phyloP scores from a whole-genome alignment of 2,888 invertebrate genomes.

The Megaustenia siamemsis region DNA sequence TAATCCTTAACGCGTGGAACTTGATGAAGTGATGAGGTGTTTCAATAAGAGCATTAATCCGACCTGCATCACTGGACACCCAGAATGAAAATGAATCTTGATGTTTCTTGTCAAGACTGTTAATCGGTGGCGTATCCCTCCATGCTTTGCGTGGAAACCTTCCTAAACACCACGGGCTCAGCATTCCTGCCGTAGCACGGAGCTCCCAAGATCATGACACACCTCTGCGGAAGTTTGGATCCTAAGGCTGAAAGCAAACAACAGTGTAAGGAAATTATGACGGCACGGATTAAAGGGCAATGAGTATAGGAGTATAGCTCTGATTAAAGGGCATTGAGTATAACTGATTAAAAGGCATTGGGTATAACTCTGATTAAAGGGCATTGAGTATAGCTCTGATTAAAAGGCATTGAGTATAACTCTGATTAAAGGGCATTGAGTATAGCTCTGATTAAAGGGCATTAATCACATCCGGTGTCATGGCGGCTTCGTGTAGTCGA shows the following conservation, averaged over 20 bases:
- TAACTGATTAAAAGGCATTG: too few relatives aligned
- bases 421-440: too few relatives aligned
- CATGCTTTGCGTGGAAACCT: not conserved
- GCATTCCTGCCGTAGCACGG: conserved; percentile 18
- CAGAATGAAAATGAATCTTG: not conserved
- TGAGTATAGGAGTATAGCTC: too few relatives aligned
- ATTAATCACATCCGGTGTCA: too few relatives aligned
- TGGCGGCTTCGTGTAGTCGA: too few relatives aligned
- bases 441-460: too few relatives aligned
- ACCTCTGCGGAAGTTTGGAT: not conserved
- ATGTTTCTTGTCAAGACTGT: not conserved
- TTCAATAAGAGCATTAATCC: not conserved
- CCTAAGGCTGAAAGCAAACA: not conserved
- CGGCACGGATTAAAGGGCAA: too few relatives aligned
- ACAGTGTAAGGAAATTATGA: too few relatives aligned
- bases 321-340: too few relatives aligned
- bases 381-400: too few relatives aligned
- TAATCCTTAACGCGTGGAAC: not conserved
- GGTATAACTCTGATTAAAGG: too few relatives aligned
- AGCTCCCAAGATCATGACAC: conserved; percentile 6
- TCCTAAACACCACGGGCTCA: not conserved
- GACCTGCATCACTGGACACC: not conserved
- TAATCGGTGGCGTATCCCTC: not conserved
- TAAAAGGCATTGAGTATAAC: too few relatives aligned
- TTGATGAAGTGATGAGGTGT: not conserved